Base-by-base conservation (phyloP, 1,140 invertebrate species). In the Sesamia nonagrioides region DNA sequence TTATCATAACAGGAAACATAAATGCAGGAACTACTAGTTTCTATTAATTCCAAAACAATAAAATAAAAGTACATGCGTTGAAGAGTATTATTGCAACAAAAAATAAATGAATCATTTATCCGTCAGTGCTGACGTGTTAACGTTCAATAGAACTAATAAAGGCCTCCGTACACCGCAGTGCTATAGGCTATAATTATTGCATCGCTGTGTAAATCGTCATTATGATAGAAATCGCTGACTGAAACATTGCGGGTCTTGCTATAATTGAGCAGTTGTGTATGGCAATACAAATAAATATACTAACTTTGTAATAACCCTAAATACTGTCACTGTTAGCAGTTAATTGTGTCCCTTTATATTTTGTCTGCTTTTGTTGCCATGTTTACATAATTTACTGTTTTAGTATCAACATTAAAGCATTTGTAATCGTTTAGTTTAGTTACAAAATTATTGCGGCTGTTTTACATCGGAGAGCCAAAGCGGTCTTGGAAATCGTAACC, bases 171-270 rank as follows among this genome's bases (percentile, higher is more conserved):
- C 27, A 73, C 52, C 52, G 58, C 21, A 50, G 0, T 54, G 48
- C 69, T 75, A 17, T 27, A 13, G 42, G 42, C 73, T 61, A 75
- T 75, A 61, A 75, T 75, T 61, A 75, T 61, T 61, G 35, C 18
- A 35, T 27, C 18, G 63, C 68, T 50, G 45, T 61, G 56, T 78
- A 71, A 78, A 78, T 78, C 66, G 77, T 69, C 77, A 71, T 78
- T 71, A 58, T 68, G 77, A 71, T 78, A 78, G 40, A 71, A 58
- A 78, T 71, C 77, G 45, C 40, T 48, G 69, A 37, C 50, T 40
- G 48, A 54, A 71, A 72, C 69, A 54, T 35, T 35, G 33, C 50
- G 9, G 37, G n/a, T 35, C 40, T 15, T 7, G 27, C 61, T 69
- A 54, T 69, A 78, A 78, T 78, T 78, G 77, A 72, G 50, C 69